Evolutionary conservation across 2,113 vertebrate genomes (phyloP), one percentile per base, ranked within the genome.

Genomic region (Oncorhynchus keta): DNA sequence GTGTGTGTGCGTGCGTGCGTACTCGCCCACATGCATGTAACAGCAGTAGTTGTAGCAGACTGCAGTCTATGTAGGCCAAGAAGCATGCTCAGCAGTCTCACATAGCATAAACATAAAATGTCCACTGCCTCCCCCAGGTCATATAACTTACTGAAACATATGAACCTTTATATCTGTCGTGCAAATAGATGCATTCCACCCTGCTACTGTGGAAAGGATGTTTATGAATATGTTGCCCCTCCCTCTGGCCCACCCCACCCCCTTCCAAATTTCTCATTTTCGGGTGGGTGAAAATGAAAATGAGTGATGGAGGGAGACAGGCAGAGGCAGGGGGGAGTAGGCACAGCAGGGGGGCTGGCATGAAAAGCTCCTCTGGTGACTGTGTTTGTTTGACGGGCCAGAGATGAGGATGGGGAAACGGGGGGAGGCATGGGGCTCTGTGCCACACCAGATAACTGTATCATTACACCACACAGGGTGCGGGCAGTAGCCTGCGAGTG

Each of bases 391-490:
- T 64, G 68, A 68, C 22, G 66, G 55, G 71, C n/a, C 70, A 30
- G 73, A 51, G 84, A 87, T 80, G 76, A 45, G 39, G 39, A 45
- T 9, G 9, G 39, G 9, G 68, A 45, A 45, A 11, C 2, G 39
- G 39, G 9, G 13, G 3, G 65, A 61, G 73, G 13, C 62, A 76
- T 57, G 78, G 32, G 78, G 76, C 72, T n/a, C 51, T 30, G 39
- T 87, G 83, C 83, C 71, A 70, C 68, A 6, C 9, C 2, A 75
- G 83, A 90, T 89, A 89, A 88, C 83, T 80, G 76, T 75, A 45
- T 84, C 84, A 83, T 89, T 86, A 83, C 75, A 76, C 80, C 77
- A 87, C 81, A 83, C 81, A 80, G 70, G 73, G 75, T 74, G 71
- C 74, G 68, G 79, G 91, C 14, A 74, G 74, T 75, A 59, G 78